Evolutionary conservation across 1,140 invertebrate genomes (phyloP), one percentile per base, ranked within the genome.

Genomic region (Hylaeus volcanicus): DNA sequence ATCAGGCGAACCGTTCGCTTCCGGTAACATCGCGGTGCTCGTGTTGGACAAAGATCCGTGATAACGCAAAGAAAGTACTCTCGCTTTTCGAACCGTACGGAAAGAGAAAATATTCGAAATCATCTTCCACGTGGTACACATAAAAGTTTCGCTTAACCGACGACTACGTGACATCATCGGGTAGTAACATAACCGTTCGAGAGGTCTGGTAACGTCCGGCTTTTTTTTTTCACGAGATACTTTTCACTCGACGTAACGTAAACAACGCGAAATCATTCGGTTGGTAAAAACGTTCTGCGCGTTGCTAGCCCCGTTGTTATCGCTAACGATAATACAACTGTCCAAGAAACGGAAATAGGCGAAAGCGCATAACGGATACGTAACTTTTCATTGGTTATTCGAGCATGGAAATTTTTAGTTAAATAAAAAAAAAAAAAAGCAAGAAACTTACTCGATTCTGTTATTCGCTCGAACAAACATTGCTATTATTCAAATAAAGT

Each of bases 171-270:
- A 66, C 51, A 43, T 56, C 51, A 43, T 26, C 45, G n/a, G 2
- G 45, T 8, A 39, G 55, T 48, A 41, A 48, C 41, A 26, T 61
- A 73, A 61, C 55, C 15, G 26, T 48, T 11, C 14, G 14, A 8
- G 39, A 26, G 26, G 26, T 6, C 1, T 41, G 39, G 5, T 1
- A 37, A 43, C 15, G 45, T 5, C 3, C 45, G 26, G 45, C 14
- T 48, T 9, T 58, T 48, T 68, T 68, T 41, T 60, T 39, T 51
- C 43, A 11, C 26, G 0, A 26, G 51, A 48, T 72, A 70, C 82
- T 79, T 79, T 79, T 63, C 81, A 66, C 39, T 26, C 41, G 15
- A 14, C 70, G 8, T 56, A 56, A 37, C 51, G 8, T 14, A 60
- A 81, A 81, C 39, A 63, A 15, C 12, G 3, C 12, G 70, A 14